These are phyloP conservation scores for Gopherus evgoodei DNA, from an alignment of 2,113 vertebrate species.

Conservation along the genomic window DNA sequence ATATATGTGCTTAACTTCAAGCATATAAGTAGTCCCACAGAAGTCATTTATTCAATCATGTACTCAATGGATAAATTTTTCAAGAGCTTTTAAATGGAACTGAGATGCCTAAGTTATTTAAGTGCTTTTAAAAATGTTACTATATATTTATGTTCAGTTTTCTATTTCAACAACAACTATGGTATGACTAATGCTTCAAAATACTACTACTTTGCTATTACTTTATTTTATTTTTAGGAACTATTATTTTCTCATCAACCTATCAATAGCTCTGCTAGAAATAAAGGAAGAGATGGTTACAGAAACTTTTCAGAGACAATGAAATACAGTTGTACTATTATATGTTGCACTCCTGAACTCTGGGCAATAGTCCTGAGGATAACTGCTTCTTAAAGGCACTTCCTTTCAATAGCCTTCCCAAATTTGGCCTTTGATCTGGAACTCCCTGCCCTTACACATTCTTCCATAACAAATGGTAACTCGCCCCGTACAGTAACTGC, in stretches of 20 bases:
- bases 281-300: background rate
- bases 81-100: background rate
- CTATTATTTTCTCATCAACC: background rate
- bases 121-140: background rate
- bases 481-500: background rate
- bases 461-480: background rate
- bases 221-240: background rate
- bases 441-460: background rate
- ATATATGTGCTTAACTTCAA: background rate
- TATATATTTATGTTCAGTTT: background rate
- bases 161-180: conserved; percentile 14
- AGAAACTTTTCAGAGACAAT: background rate
- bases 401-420: background rate
- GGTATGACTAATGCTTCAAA: background rate
- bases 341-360: background rate
- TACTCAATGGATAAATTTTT: background rate
- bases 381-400: background rate
- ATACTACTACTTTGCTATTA: background rate
- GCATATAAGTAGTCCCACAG: background rate
- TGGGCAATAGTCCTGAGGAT: background rate
- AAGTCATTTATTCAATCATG: background rate
- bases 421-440: background rate
- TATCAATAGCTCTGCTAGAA: background rate
- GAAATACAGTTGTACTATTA: background rate
- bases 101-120: background rate